Evolutionary conservation across 2,888 invertebrate species (phyloP).

Genomic region (Laothoe populi): DNA sequence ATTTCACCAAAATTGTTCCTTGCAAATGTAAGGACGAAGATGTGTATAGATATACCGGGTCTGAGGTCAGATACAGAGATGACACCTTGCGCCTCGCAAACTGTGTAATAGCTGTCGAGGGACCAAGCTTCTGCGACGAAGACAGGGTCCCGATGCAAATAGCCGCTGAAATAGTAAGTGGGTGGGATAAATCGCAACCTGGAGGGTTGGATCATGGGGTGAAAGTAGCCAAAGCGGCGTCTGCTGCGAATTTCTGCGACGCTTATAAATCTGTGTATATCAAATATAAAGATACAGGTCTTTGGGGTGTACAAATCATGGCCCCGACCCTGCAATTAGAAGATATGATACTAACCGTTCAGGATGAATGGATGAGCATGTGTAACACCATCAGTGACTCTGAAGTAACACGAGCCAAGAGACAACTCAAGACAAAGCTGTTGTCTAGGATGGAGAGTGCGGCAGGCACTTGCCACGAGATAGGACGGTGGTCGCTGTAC

Average conservation of each 20-base stretch:
- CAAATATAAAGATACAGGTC: constrained; percentile 98
- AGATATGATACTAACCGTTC: constrained; percentile 89
- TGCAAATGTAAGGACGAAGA: constrained; percentile 75
- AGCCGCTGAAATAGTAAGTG: constrained; percentile 95
- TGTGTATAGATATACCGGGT: constrained; percentile 92
- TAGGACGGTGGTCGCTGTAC: constrained; percentile 97
- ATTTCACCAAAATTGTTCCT: constrained; percentile 87
- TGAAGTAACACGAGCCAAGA: constrained; percentile 96
- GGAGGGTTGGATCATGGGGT: constrained; percentile 93
- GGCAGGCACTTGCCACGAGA: constrained; percentile 96
- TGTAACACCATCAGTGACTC: constrained; percentile 92
- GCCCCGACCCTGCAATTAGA: constrained; percentile 88
- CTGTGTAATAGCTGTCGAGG: constrained; percentile 95
- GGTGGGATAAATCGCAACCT: constrained; percentile 94
- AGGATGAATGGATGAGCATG: constrained; percentile 93
- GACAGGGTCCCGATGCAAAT: constrained; percentile 97
- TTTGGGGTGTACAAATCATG: constrained; percentile 96
- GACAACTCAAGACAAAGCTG: constrained; percentile 94
- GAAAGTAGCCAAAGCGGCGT: constrained; percentile 89
- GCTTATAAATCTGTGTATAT: constrained; percentile 98
- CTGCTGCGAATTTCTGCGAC: constrained; percentile 89
- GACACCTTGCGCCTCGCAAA: constrained; percentile 95
- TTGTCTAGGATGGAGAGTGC: constrained; percentile 94
- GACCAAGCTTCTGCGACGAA: constrained; percentile 94
- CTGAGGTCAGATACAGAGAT: constrained; percentile 94